Percentiles rank a stretch among this genome's conserved stretches.
These are phyloP conservation scores for Sebastes variabilis DNA, from an alignment of 2,797 vertebrate genomes.

Conservation along the genomic window DNA sequence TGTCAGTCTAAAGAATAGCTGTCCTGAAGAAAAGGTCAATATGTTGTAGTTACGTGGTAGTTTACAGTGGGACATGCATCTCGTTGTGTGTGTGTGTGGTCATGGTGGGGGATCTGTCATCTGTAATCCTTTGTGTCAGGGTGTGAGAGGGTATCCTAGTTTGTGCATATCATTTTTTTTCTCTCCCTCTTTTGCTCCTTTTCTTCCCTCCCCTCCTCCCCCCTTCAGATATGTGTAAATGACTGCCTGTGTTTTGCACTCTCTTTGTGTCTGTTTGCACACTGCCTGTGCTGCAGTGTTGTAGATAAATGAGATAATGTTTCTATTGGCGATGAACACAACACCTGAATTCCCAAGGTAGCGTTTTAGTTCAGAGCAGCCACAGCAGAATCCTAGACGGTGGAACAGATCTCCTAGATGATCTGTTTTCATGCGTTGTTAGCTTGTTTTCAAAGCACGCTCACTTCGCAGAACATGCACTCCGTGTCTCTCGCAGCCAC, in stretches of 20 bases:
- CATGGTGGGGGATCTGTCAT: constrained; percentile 19
- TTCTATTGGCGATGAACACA: constrained; percentile 64
- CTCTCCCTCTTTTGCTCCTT: not conserved
- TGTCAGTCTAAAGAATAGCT: not conserved
- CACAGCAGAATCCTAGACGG: constrained; percentile 52
- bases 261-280: constrained; percentile 45
- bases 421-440: constrained; percentile 69
- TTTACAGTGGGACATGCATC: constrained; percentile 13
- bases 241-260: constrained; percentile 34
- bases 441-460: constrained; percentile 59
- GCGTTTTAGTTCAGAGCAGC: constrained; percentile 69
- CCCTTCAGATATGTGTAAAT: constrained; percentile 42
- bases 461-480: constrained; percentile 25
- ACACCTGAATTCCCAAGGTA: constrained; percentile 69
- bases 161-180: constrained; percentile 17
- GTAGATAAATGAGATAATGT: constrained; percentile 74
- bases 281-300: constrained; percentile 32
- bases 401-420: constrained; percentile 55
- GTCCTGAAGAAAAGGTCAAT: constrained; percentile 26
- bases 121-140: constrained; percentile 24
- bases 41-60: constrained; percentile 25
- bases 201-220: not conserved
- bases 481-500: constrained; percentile 18
- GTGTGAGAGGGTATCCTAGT: constrained; percentile 1
- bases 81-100: constrained; percentile 30